Conservation (phyloP, 2,888 invertebrate genomes). For the Anorthoa munda region DNA sequence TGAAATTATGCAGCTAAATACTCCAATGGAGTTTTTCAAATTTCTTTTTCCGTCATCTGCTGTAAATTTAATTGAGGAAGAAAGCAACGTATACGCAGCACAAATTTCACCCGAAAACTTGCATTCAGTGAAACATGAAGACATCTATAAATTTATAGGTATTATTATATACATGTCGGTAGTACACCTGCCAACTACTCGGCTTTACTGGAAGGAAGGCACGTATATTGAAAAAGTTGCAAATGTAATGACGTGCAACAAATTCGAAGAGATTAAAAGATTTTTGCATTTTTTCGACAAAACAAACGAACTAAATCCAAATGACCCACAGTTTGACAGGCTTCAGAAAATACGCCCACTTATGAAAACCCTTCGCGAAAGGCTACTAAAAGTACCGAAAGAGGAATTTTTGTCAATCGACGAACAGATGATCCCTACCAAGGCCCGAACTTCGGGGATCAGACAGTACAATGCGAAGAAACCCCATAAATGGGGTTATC, state of each 20-base stretch:
- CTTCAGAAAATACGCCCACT: constrained; percentile 13
- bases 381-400: constrained; percentile 22
- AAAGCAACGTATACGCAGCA: constrained; percentile 6
- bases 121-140: not conserved
- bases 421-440: constrained; percentile 26
- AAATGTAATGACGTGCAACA: constrained; percentile 12
- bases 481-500: constrained; percentile 67
- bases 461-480: constrained; percentile 57
- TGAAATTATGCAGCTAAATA: constrained; percentile 12
- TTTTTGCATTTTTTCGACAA: constrained; percentile 9
- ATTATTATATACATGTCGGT: constrained; percentile 3
- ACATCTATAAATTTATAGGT: constrained; percentile 4
- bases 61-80: constrained; percentile 1
- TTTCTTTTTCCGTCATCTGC: constrained; percentile 11
- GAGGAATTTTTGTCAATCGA: constrained; percentile 26
- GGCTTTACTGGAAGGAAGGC: not conserved
- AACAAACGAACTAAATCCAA: not conserved
- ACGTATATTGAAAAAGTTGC: constrained; percentile 11
- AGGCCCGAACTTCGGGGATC: constrained; percentile 12
- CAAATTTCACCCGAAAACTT: constrained; percentile 3
- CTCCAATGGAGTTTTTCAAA: constrained; percentile 6
- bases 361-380: constrained; percentile 7
- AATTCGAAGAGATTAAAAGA: constrained; percentile 1
- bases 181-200: not conserved
- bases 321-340: not conserved